These are phyloP conservation scores for Antechinus flavipes DNA, from an alignment of 2,113 vertebrate species.

Conservation along the genomic window DNA sequence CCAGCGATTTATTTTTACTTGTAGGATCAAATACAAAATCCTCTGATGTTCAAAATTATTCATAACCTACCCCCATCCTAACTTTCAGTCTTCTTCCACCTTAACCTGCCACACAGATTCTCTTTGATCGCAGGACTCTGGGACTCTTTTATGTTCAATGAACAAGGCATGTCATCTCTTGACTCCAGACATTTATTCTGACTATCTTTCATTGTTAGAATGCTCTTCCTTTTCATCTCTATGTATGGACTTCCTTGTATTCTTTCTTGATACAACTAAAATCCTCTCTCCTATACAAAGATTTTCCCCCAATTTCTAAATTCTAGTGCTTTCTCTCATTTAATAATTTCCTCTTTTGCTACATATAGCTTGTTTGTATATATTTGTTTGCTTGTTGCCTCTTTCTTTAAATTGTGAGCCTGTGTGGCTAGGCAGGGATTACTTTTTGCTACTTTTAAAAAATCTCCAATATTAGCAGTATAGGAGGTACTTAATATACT, in stretches of 20 bases:
- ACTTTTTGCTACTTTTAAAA: no score
- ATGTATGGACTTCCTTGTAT: background rate
- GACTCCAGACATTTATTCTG: background rate
- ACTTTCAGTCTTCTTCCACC: background rate
- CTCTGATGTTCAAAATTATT: background rate
- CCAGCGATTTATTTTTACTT: background rate
- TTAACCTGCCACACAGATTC: background rate
- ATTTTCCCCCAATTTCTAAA: background rate
- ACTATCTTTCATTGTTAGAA: background rate
- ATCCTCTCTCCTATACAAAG: background rate
- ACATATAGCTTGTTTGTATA: no score
- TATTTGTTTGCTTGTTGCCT: background rate
- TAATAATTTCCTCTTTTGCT: background rate
- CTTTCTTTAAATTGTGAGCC: background rate
- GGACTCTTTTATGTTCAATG: background rate
- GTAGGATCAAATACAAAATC: background rate
- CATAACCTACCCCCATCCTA: background rate
- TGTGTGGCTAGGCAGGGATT: background rate
- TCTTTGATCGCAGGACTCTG: background rate
- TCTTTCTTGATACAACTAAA: background rate
- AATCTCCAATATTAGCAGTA: no score
- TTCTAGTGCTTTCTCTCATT: background rate
- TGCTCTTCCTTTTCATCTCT: background rate
- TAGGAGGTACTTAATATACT: no score
- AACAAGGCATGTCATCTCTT: background rate